A percentile compares a stretch with the other conserved stretches of the same genome.
phyloP scores from a whole-genome alignment of 2,113 vertebrate genomes.

The Mesitornis unicolor region DNA sequence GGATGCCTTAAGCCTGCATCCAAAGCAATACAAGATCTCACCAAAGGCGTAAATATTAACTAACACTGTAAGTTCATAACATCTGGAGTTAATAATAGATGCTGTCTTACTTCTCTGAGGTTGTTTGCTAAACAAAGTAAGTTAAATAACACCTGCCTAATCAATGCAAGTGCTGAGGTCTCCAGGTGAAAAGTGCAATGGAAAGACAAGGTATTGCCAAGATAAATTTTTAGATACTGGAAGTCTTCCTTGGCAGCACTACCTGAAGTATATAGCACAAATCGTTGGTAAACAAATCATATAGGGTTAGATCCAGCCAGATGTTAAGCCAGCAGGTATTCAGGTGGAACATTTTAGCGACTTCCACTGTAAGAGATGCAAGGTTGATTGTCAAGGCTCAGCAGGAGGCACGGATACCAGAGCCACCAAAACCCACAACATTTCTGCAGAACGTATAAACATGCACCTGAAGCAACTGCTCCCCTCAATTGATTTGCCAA shows the following conservation, averaged over 20 bases:
- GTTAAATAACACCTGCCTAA: not conserved
- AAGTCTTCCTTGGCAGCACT: not conserved
- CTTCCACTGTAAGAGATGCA: not conserved
- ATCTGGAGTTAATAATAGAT: not conserved
- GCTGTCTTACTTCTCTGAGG: not conserved
- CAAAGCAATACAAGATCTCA: not conserved
- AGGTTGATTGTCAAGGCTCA: not conserved
- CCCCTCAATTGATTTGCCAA: not conserved
- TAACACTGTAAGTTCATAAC: not conserved
- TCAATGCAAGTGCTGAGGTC: not conserved
- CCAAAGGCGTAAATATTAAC: not conserved
- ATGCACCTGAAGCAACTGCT: not conserved
- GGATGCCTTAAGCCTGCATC: not conserved
- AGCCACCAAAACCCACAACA: not conserved
- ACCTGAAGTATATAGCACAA: not conserved
- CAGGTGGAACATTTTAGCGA: not conserved
- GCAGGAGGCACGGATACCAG: not conserved
- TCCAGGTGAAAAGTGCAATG: not conserved
- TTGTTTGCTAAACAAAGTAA: not conserved
- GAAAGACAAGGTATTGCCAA: not conserved
- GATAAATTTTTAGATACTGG: not conserved
- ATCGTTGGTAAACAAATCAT: not conserved
- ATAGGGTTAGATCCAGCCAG: not conserved
- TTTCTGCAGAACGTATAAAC: not conserved
- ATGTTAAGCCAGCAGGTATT: not conserved